A percentile compares a stretch with the other conserved stretches of the same genome.
Evolutionary conservation across 2,888 invertebrate genomes (phyloP).

Genomic region (Xestia xanthographa): DNA sequence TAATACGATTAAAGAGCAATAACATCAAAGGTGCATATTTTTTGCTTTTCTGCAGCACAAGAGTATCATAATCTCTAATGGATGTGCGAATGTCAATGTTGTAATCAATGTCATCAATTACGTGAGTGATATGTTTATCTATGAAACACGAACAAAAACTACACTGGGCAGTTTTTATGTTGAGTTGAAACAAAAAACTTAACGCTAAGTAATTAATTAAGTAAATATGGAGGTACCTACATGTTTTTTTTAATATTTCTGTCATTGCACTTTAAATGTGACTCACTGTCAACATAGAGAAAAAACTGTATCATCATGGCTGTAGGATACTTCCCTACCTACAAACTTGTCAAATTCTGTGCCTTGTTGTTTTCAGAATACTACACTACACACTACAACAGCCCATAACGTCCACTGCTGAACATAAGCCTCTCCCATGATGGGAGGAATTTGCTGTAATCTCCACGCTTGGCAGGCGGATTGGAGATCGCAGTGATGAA

Average conservation of each 20-base stretch:
- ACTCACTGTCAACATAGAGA: conserved; percentile 2
- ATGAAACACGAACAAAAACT: conserved; percentile 37
- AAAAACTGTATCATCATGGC: not conserved
- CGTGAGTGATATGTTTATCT: conserved; percentile 40
- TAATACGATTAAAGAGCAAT: conserved; percentile 52
- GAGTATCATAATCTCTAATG: too few relatives aligned
- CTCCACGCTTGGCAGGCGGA: too few relatives aligned
- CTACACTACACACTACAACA: too few relatives aligned
- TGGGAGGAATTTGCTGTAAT: too few relatives aligned
- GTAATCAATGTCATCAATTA: conserved; percentile 64
- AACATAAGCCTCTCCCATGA: too few relatives aligned
- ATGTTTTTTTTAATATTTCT: conserved; percentile 19
- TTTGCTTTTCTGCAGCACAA: conserved; percentile 47
- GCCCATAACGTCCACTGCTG: too few relatives aligned
- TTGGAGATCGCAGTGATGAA: too few relatives aligned
- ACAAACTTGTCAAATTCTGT: not conserved
- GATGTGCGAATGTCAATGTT: conserved; percentile 59
- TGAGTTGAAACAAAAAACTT: conserved; percentile 47
- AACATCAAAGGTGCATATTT: conserved; percentile 37
- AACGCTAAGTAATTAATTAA: conserved; percentile 55
- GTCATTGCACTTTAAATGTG: conserved; percentile 2
- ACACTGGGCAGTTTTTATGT: conserved; percentile 33
- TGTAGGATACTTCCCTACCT: not conserved
- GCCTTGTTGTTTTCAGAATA: not conserved
- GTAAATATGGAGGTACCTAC: conserved; percentile 26